Base-by-base conservation (phyloP, 2,797 vertebrate genomes). In the Helarctos malayanus region DNA sequence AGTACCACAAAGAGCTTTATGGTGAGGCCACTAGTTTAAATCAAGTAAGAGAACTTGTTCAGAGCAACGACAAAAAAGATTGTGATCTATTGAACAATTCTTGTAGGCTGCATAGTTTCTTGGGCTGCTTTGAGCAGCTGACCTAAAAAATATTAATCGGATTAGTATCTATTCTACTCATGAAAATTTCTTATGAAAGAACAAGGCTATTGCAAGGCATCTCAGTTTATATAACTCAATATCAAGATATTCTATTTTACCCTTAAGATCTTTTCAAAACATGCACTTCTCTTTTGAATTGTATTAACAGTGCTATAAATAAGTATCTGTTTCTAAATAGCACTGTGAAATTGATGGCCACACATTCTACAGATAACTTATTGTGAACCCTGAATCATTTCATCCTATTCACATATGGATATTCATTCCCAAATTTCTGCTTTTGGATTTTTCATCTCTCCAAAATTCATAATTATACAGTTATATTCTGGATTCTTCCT, bases 81-180 rank as follows among this genome's bases (percentile, higher is more conserved):
- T 94, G 29, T 19, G 29, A 96, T 84, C 68, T 85, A 52, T 15
- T 79, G 57, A 87, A 96, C 15, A 73, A 61, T 71, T 93, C 94
- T 96, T 95, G 78, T 49, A 97, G 91, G 76, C 69, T 41, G 81
- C 76, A 81, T 52, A 49, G 23, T 95, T 97, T 97, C 94, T 91
- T 93, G 7, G 45, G 27, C 19, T 19, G 82, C 80, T 93, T 29
- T 94, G 52, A 91, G 56, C 49, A 93, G 81, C 87, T 97, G 94
- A 92, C 45, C 56, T 93, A 93, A 96, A 97, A 97, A 80, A 85
- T 69, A 93, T 89, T 92, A 94, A 89, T 63, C 21, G 2, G 68
- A 93, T 96, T 95, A 97, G 69, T 86, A 95, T 96, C 80, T 89
- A 56, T 93, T 87, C 35, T 97, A 91, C 41, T 93, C 75, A 93